These are phyloP conservation scores for Aethina tumida DNA, from an alignment of 1,140 invertebrate species.

Conservation along the genomic window DNA sequence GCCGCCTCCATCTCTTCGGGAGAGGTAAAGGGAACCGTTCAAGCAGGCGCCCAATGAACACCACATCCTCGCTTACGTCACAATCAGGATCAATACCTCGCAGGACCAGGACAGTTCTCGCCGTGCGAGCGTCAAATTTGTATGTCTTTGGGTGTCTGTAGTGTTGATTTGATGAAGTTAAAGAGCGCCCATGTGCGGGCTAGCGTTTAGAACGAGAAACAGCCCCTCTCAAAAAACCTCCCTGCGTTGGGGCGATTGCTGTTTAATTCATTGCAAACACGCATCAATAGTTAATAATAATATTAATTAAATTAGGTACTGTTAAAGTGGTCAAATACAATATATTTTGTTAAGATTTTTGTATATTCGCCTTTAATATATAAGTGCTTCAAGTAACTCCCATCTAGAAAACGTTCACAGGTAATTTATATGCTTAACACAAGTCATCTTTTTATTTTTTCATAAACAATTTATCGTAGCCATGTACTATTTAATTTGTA, in stretches of 20 bases:
- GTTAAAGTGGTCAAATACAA: too few relatives aligned
- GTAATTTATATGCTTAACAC: too few relatives aligned
- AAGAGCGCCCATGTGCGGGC: conserved; percentile 73
- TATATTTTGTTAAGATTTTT: too few relatives aligned
- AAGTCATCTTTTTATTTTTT: too few relatives aligned
- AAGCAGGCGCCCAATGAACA: conserved; percentile 14
- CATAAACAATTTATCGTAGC: too few relatives aligned
- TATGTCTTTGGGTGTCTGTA: conserved; percentile 13
- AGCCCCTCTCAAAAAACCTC: conserved; percentile 92
- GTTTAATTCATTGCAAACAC: too few relatives aligned
- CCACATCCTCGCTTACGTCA: conserved; percentile 24
- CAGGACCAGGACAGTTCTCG: conserved; percentile 23
- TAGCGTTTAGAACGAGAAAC: conserved; percentile 88
- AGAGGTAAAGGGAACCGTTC: conserved; percentile 9
- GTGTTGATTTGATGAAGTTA: conserved; percentile 28
- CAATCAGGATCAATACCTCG: conserved; percentile 25
- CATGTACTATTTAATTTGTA: too few relatives aligned
- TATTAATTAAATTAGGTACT: too few relatives aligned
- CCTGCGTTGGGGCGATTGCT: conserved; percentile 88
- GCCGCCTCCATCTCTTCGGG: conserved; percentile 12
- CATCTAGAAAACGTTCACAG: too few relatives aligned
- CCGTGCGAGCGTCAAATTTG: conserved; percentile 19
- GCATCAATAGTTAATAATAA: too few relatives aligned
- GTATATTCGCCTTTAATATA: too few relatives aligned
- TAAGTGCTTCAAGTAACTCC: too few relatives aligned